Evolutionary conservation across 2,113 vertebrate species (phyloP).

Genomic region (Rattus rattus): DNA sequence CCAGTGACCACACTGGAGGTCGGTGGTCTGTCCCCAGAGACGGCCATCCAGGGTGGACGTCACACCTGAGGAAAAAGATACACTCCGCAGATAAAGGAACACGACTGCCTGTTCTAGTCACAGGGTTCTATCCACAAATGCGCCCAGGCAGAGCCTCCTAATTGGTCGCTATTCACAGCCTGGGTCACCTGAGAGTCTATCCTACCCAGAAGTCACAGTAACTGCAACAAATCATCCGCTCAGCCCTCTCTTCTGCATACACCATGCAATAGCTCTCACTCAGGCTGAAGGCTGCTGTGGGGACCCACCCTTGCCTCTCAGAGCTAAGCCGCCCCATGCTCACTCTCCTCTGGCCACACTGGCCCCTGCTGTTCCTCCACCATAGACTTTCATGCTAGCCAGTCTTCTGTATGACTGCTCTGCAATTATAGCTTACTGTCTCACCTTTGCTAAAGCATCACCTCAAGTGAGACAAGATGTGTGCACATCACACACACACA

Average conservation of each 20-base stretch:
- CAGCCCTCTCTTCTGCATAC: neutral
- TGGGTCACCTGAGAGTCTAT: neutral
- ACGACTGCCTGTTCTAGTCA: too few species aligned
- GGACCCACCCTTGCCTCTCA: neutral
- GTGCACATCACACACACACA: neutral
- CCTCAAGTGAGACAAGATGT: neutral
- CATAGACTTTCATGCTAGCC: neutral
- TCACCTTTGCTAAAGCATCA: neutral
- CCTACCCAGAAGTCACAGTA: neutral
- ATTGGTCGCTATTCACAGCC: neutral
- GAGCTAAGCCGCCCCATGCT: neutral
- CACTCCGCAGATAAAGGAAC: neutral
- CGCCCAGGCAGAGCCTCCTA: neutral
- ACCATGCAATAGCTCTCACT: neutral
- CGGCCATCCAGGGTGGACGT: neutral
- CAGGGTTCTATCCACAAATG: neutral
- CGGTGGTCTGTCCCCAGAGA: neutral
- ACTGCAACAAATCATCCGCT: neutral
- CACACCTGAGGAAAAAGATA: neutral
- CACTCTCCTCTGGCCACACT: neutral
- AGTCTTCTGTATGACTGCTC: neutral
- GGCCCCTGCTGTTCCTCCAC: neutral
- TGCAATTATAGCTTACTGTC: neutral
- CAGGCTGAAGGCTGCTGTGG: neutral
- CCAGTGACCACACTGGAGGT: neutral